Conservation (phyloP, 1,140 invertebrate species). For the Hyphantria cunea region DNA sequence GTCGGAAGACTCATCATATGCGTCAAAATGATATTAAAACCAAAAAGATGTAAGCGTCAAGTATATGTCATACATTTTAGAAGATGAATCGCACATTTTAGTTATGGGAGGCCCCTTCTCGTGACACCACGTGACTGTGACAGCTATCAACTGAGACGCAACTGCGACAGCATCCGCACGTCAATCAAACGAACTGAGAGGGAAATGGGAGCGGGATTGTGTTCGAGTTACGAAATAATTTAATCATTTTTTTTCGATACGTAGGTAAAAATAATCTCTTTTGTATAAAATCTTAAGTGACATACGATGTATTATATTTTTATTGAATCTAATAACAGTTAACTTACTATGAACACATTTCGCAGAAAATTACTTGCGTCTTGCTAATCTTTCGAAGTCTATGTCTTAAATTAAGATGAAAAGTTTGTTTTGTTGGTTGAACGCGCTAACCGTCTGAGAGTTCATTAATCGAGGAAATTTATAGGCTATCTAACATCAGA, state of each 20-base stretch:
- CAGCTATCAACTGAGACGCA: constrained; percentile 35
- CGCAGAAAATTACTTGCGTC: too few relatives aligned
- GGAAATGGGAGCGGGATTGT: constrained; percentile 24
- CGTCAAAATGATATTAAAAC: too few relatives aligned
- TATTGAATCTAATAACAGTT: too few relatives aligned
- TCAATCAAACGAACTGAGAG: constrained; percentile 32
- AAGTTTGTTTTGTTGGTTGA: too few relatives aligned
- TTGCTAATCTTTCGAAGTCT: too few relatives aligned
- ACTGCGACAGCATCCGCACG: constrained; percentile 31
- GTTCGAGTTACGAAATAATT: constrained; percentile 22
- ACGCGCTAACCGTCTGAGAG: too few relatives aligned
- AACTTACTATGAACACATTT: too few relatives aligned
- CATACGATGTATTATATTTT: too few relatives aligned
- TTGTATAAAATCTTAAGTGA: neutral
- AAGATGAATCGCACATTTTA: constrained; percentile 29
- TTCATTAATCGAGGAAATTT: too few relatives aligned
- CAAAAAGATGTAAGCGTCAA: neutral
- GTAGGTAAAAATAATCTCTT: neutral
- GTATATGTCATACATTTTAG: constrained; percentile 22
- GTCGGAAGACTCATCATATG: too few relatives aligned
- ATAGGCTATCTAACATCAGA: too few relatives aligned
- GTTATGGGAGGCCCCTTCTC: neutral
- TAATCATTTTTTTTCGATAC: neutral
- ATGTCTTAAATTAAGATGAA: too few relatives aligned
- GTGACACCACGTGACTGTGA: constrained; percentile 38